A percentile compares a stretch with the other conserved stretches of the same genome.
These are phyloP conservation scores for Pygathrix nemaeus DNA, from an alignment of 2,113 vertebrate species.

Conservation along the genomic window DNA sequence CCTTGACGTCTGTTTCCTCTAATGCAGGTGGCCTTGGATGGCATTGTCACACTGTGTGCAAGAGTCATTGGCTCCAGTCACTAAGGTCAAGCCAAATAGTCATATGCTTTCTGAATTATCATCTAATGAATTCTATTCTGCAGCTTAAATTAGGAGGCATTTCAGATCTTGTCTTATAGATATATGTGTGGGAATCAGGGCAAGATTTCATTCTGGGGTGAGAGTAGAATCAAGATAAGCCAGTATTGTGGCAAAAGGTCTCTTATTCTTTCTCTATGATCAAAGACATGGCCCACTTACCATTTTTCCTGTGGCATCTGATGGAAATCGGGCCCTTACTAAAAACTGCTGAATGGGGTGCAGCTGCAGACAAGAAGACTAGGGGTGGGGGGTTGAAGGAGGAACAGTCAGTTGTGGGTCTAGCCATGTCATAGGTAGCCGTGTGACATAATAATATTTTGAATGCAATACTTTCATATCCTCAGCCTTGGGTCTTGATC, in stretches of 20 bases:
- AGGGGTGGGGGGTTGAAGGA: conserved; percentile 4
- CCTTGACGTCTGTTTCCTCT: neutral
- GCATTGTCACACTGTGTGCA: neutral
- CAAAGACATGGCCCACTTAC: conserved; percentile 52
- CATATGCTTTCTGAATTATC: neutral
- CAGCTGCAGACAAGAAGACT: conserved; percentile 66
- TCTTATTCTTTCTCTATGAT: conserved; percentile 26
- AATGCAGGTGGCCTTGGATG: neutral
- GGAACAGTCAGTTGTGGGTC: conserved; percentile 17
- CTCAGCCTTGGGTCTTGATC: neutral
- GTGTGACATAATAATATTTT: neutral
- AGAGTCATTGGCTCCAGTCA: neutral
- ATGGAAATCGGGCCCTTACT: conserved; percentile 73
- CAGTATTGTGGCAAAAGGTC: neutral
- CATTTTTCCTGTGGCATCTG: conserved; percentile 71
- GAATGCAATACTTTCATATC: neutral
- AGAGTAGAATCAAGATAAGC: neutral
- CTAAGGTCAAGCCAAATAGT: neutral
- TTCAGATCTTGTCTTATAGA: conserved; percentile 8
- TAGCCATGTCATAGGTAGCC: neutral
- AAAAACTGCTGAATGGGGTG: conserved; percentile 73
- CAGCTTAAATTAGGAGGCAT: neutral
- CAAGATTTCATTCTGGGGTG: neutral
- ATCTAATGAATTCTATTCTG: neutral
- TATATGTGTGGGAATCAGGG: neutral